phyloP scores from a whole-genome alignment of 2,888 invertebrate species.

The Andrena minutula region DNA sequence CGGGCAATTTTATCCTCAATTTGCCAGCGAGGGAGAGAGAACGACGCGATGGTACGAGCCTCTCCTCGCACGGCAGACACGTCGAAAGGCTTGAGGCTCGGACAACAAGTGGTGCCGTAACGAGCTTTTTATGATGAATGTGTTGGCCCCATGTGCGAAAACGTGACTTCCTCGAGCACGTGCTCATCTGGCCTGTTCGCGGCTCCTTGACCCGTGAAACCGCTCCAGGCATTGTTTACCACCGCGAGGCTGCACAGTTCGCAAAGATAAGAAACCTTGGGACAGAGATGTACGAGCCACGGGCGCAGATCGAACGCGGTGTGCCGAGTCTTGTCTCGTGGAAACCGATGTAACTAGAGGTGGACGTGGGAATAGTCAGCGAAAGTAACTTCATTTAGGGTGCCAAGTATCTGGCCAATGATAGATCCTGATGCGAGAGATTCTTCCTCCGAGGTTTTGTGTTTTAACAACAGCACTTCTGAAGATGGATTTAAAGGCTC shows the following conservation, averaged over 20 bases:
- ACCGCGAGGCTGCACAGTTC: constrained; percentile 34
- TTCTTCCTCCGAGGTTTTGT: too few relatives aligned
- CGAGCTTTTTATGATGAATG: constrained; percentile 75
- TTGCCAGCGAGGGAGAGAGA: constrained; percentile 16
- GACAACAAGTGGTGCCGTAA: constrained; percentile 72
- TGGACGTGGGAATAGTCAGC: too few relatives aligned
- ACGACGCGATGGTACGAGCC: constrained; percentile 32
- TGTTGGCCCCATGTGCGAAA: constrained; percentile 63
- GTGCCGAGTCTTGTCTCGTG: not conserved
- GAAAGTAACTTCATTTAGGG: not conserved
- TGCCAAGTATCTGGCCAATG: not conserved
- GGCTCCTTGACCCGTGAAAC: constrained; percentile 74
- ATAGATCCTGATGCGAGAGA: not conserved
- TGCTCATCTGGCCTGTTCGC: constrained; percentile 66
- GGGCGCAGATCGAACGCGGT: not conserved
- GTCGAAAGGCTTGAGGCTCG: constrained; percentile 59
- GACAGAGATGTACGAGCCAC: constrained; percentile 11
- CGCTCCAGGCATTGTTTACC: constrained; percentile 74
- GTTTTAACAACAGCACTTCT: too few relatives aligned
- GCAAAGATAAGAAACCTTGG: constrained; percentile 30
- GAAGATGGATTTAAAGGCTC: too few relatives aligned
- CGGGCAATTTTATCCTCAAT: constrained; percentile 52
- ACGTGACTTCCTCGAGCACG: constrained; percentile 72
- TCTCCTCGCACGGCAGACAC: constrained; percentile 55
- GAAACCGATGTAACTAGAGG: too few relatives aligned